phyloP scores from a whole-genome alignment of 2,113 vertebrate genomes.

The Neogobius melanostomus region DNA sequence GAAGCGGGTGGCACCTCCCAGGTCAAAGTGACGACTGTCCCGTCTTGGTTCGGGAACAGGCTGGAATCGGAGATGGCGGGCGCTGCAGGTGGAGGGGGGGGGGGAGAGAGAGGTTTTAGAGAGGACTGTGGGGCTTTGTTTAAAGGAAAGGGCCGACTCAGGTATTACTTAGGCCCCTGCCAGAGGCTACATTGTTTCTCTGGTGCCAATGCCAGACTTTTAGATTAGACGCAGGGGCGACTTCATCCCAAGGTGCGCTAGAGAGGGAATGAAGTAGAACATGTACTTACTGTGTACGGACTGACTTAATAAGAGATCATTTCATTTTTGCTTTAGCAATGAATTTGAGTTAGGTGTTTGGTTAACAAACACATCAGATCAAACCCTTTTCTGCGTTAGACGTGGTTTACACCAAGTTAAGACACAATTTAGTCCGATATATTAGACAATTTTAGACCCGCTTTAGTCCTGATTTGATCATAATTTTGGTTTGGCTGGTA shows the following conservation, averaged over 20 bases:
- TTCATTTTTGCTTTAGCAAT: too few relatives aligned
- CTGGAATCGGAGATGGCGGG: conserved; percentile 67
- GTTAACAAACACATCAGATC: too few relatives aligned
- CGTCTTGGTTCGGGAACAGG: conserved; percentile 52
- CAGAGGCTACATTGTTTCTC: conserved; percentile 47
- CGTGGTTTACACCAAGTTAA: too few relatives aligned
- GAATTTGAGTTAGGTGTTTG: too few relatives aligned
- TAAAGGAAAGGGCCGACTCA: conserved; percentile 30
- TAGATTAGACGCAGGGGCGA: conserved; percentile 15
- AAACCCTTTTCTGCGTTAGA: too few relatives aligned
- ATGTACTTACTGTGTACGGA: too few relatives aligned
- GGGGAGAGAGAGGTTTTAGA: not conserved
- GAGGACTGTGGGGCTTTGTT: conserved; percentile 59
- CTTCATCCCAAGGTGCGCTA: conserved; percentile 7
- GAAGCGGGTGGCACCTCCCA: conserved; percentile 70
- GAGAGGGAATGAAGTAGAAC: not conserved
- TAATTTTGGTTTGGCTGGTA: too few relatives aligned
- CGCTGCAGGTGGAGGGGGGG: conserved; percentile 47
- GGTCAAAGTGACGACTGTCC: conserved; percentile 62
- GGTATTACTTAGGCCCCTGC: conserved; percentile 37
- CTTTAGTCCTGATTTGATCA: too few relatives aligned
- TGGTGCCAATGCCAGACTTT: conserved; percentile 10
- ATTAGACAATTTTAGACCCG: too few relatives aligned
- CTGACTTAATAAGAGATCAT: too few relatives aligned
- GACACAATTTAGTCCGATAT: too few relatives aligned